Base-by-base conservation (phyloP, 2,113 vertebrate species). In the Actenoides hombroni region DNA sequence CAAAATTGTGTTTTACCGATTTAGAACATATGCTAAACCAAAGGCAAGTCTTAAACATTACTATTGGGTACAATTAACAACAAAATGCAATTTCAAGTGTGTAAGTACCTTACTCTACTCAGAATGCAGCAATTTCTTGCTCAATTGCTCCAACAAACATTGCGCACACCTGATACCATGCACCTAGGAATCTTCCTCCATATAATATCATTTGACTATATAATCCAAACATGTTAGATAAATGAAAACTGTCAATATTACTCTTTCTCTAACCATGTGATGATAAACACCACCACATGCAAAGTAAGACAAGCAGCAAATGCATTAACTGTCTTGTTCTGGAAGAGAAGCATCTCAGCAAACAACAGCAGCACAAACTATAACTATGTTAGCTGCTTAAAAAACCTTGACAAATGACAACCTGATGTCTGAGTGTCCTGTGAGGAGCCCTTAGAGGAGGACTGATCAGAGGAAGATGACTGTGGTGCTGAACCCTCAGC, bases 391-490 rank as follows among this genome's bases (percentile, higher is more conserved):
- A 96, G 97, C 93, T 97, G 96, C 97, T 97, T 75, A 88, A 96
- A 95, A 95, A 98, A 94, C 97, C 96, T 97, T 86, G 91, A 76
- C 93, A 94, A 92, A 86, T 79, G 97, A 98, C 75, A 98, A 99
- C 99, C 99, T 99, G 99, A 96, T 95, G 94, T 90, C 67, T 95
- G 98, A 88, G 97, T 97, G 90, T 97, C 95, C 97, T 97, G 98
- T 67, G 98, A 92, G 94, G 98, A 97, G 94, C 98, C 98, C 98
- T 94, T 94, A 54, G 84, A 97, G 92, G 98, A 94, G 96, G 97
- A 88, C 97, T 98, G 98, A 97, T 97, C 97, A 88, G 98, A 92
- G 87, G 97, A 95, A 78, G 98, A 96, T 33, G 98, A 96, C 97
- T 97, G 98, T 74, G 97, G 35, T 29, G 98, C 81, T 92, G 97